These are phyloP conservation scores for Sinohyriopsis cumingii DNA, from an alignment of 2,888 invertebrate species.

Conservation along the genomic window DNA sequence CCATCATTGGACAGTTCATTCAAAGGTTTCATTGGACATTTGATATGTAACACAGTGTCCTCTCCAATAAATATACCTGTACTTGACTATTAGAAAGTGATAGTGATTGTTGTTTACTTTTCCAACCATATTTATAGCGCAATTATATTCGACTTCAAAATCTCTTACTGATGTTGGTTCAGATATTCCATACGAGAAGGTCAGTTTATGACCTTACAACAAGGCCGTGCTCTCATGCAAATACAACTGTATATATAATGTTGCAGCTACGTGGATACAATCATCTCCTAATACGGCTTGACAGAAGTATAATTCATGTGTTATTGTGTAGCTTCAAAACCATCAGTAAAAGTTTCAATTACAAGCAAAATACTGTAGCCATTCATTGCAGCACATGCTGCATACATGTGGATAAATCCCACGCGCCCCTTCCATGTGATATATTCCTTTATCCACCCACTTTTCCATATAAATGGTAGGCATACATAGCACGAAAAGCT, in stretches of 20 bases:
- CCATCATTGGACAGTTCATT: too few species aligned
- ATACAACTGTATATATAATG: conserved; percentile 12
- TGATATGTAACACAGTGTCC: too few species aligned
- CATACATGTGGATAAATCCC: background rate
- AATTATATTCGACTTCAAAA: too few species aligned
- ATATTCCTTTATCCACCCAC: conserved; percentile 22
- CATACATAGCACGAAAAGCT: conserved; percentile 17
- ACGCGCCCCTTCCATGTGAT: background rate
- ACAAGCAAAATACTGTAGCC: background rate
- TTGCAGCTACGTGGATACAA: conserved; percentile 20
- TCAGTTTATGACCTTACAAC: conserved; percentile 23
- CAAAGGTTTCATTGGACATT: too few species aligned
- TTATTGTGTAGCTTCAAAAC: background rate
- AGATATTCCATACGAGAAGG: too few species aligned
- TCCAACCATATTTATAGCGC: too few species aligned
- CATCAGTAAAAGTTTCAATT: too few species aligned
- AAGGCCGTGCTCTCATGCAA: conserved; percentile 17
- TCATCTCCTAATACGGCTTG: conserved; percentile 13
- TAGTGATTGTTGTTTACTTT: too few species aligned
- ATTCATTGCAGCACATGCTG: background rate
- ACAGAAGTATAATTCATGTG: conserved; percentile 14
- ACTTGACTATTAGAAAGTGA: too few species aligned
- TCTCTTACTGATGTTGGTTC: too few species aligned
- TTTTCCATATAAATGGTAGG: conserved; percentile 22
- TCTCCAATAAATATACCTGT: too few species aligned